These are phyloP conservation scores for Dryobates pubescens DNA, from an alignment of 2,797 vertebrate species.

Conservation along the genomic window DNA sequence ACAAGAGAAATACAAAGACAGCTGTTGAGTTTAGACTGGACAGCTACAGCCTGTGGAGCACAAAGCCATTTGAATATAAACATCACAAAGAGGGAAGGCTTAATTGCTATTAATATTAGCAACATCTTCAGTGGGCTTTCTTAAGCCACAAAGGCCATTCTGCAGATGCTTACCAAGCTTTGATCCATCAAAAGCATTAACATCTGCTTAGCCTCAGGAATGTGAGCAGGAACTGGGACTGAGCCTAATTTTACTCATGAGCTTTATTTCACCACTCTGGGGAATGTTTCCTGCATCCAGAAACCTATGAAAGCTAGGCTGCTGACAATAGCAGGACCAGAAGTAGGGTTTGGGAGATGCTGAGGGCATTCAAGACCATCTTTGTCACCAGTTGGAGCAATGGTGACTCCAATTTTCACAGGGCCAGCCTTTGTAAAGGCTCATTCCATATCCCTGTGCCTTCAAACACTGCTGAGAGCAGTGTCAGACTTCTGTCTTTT, in stretches of 20 bases:
- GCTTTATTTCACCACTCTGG: not conserved
- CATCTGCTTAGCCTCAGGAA: conserved; percentile 51
- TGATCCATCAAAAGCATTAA: conserved; percentile 51
- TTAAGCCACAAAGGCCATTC: conserved; percentile 42
- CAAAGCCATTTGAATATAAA: conserved; percentile 23
- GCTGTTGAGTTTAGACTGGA: conserved; percentile 37
- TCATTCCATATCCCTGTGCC: not conserved
- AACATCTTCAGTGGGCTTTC: conserved; percentile 23
- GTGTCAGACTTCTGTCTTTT: not conserved
- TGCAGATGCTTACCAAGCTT: conserved; percentile 51
- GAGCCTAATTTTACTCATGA: conserved; percentile 22
- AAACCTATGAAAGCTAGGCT: not conserved
- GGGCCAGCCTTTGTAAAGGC: not conserved
- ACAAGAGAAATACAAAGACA: conserved; percentile 63
- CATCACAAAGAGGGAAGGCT: conserved; percentile 11
- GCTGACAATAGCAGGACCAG: not conserved
- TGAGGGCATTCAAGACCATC: not conserved
- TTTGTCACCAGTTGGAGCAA: not conserved
- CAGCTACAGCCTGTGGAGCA: conserved; percentile 31
- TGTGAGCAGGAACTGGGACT: conserved; percentile 13
- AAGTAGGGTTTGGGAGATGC: not conserved
- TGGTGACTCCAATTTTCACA: not conserved
- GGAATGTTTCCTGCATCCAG: not conserved
- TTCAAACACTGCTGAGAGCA: not conserved
- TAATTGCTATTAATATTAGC: conserved; percentile 37